Base-by-base conservation (phyloP, 2,113 vertebrate genomes). In the Ibidorhyncha struthersii region DNA sequence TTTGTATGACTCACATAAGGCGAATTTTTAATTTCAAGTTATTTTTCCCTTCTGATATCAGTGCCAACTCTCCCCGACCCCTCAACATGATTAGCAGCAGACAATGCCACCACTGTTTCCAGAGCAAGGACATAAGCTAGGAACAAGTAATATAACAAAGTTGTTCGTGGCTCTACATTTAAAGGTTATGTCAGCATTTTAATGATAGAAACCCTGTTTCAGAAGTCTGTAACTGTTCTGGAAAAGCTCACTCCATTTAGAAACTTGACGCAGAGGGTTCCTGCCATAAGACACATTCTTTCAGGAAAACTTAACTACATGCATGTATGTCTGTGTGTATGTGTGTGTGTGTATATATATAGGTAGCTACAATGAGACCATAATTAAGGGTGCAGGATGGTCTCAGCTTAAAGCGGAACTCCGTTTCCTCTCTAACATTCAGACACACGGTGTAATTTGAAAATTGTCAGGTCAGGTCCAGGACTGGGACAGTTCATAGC, bases 161-260 rank as follows among this genome's bases (percentile, higher is more conserved):
- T 95, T 95, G 82, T 88, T 94, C 0, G 65, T 90, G 91, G 90
- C 52, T 94, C 81, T 85, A 87, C 69, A 73, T 92, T 86, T 97
- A 96, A 97, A 96, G 78, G 86, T 97, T 97, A 95, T 97, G 97
- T 97, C 97, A 97, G 96, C 95, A 89, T 98, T 98, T 97, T 97
- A 88, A 89, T 92, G 96, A 97, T 23, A 97, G 87, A 98, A 97
- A 93, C n/a, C 45, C 79, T 88, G 62, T 94, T 97, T 89, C 89
- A 96, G 96, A 95, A 82, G 95, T 95, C 95, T 96, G 56, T 89
- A 96, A 89, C 71, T 96, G 76, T 95, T 87, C 94, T 96, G 91
- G 94, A 96, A 97, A 97, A 98, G 78, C 91, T 97, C 79, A 92
- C 63, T 96, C 79, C 32, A 8, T 91, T 85, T 79, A 87, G 80